Conservation (phyloP, 2,113 vertebrate species). For the Cyanoderma ruficeps region DNA sequence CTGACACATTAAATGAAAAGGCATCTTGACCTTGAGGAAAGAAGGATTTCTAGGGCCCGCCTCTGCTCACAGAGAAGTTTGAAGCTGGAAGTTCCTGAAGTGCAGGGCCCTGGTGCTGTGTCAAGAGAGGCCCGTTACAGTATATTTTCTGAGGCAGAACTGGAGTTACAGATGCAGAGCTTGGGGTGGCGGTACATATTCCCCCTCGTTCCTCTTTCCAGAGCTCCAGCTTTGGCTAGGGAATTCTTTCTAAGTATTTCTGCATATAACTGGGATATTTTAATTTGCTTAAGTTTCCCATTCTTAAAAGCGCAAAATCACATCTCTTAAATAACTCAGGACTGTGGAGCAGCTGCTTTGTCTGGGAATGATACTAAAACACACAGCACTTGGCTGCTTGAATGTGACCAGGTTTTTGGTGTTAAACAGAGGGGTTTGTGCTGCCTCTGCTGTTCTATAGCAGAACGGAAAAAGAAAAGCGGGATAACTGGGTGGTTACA, state of each 20-base stretch:
- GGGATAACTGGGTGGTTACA: not conserved
- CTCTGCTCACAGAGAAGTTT: not conserved
- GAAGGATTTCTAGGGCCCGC: not conserved
- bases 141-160: not conserved
- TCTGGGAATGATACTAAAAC: not conserved
- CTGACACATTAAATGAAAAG: not conserved
- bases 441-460: not conserved
- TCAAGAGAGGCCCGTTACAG: not conserved
- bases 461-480: not conserved
- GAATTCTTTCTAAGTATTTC: not conserved
- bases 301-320: not conserved
- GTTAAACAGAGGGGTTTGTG: not conserved
- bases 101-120: not conserved
- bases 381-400: not conserved
- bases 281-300: not conserved
- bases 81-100: not conserved
- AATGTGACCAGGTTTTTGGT: not conserved
- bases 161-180: not conserved
- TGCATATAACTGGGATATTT: not conserved
- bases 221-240: not conserved
- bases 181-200: rapidly evolving
- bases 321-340: not conserved
- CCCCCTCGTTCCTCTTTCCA: not conserved
- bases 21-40: not conserved
- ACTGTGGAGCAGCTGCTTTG: not conserved